Evolutionary conservation across 2,888 invertebrate genomes (phyloP), one percentile per base, ranked within the genome.

Genomic region (Drosophila austrosaltans): DNA sequence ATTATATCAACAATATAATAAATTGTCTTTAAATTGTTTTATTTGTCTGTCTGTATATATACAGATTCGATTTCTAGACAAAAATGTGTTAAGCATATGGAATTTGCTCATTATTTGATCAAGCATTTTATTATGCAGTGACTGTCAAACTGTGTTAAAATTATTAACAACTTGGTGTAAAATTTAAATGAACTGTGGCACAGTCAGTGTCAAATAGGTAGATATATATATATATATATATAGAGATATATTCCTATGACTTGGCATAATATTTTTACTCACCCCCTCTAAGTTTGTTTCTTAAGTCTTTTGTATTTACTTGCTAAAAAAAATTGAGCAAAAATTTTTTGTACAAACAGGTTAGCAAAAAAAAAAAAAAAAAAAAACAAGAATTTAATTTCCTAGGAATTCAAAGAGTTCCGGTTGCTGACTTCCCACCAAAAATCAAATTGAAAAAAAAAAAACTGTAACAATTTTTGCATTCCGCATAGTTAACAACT

Each of bases 231-330:
- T 10, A 36, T 36, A 10, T 8, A 36, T 8, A 36, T 36, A 36
- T 36, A 7, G 1, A 42, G 0, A 42, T 2, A 42, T n/a, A 5
- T 2, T 44, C 4, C 16, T 64, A 60, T 64, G 61, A 58, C 58
- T 65, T 25, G 63, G 48, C 36, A 25, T 63, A 30, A 16, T 16
- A 16, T 16, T 16, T 2, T 36, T 30, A 25, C 57, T 69, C 56
- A 54, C 53, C 63, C 62, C 72, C 53, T n/a, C 36, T 8, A 64
- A 66, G 81, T 84, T 86, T 56, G 83, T 83, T 73, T 56, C 87
- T 72, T 67, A 78, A 79, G 79, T 86, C 89, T 81, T 79, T 87
- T 86, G 84, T 82, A 65, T 77, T 30, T 30, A 12, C 20, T 12
- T 28, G 58, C 56, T 72, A 54, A 54, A 48, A 39, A 39, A 62